These are phyloP conservation scores for Ochropleura leucogaster DNA, from an alignment of 2,888 invertebrate species.

Conservation along the genomic window DNA sequence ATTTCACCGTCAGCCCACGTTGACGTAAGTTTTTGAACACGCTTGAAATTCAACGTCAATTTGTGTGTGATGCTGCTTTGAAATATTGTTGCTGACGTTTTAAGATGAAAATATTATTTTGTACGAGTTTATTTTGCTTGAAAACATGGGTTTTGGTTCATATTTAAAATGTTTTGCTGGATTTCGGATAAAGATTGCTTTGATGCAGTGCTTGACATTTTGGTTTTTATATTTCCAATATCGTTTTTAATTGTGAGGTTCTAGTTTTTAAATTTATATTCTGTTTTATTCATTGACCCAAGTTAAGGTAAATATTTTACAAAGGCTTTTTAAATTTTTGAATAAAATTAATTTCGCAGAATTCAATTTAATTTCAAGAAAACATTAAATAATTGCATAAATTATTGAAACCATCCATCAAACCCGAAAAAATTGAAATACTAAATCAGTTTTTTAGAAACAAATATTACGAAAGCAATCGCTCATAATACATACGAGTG, in stretches of 20 bases:
- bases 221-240: not conserved
- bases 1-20: slow-evolving; percentile 52
- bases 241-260: not conserved
- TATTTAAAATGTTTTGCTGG: slow-evolving; percentile 12
- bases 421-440: slow-evolving; percentile 6
- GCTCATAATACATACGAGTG: slow-evolving; percentile 52
- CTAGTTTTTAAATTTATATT: not conserved
- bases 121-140: slow-evolving; percentile 39
- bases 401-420: not conserved
- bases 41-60: slow-evolving; percentile 66
- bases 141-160: slow-evolving; percentile 19
- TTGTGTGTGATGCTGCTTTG: slow-evolving; percentile 58
- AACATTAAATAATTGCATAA: not conserved
- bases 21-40: slow-evolving; percentile 60
- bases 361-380: too few species aligned
- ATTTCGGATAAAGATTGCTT: not conserved
- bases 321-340: not conserved
- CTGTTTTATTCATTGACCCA: not conserved
- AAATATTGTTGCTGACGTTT: slow-evolving; percentile 58
- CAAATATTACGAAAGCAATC: slow-evolving; percentile 64
- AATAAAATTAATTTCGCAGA: not conserved
- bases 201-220: not conserved
- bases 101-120: slow-evolving; percentile 54
- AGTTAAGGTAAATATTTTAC: not conserved
- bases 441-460: slow-evolving; percentile 45